Conservation (phyloP, 2,797 vertebrate genomes). For the Telmatherina bonti region DNA sequence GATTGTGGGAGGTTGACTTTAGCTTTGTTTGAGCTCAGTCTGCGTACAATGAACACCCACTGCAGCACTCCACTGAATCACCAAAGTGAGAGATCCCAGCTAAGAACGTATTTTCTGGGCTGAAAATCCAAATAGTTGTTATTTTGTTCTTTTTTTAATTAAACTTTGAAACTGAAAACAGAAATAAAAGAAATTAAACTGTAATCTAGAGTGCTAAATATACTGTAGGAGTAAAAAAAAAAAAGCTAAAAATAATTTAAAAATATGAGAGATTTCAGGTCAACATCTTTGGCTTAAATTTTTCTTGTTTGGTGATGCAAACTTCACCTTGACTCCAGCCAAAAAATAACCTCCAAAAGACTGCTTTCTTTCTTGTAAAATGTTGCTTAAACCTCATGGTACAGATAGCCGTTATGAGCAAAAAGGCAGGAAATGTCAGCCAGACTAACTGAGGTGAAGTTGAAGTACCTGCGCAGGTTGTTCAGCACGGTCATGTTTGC, state of each 20-base stretch:
- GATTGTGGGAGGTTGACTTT: not conserved
- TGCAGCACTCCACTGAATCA: not conserved
- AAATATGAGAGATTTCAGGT: no score
- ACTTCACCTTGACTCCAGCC: no score
- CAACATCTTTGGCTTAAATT: no score
- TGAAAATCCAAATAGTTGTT: not conserved
- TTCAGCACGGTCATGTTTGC: constrained; percentile 97
- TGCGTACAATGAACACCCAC: not conserved
- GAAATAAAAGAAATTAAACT: not conserved
- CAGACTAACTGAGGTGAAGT: not conserved
- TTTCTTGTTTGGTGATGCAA: no score
- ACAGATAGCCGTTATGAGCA: not conserved
- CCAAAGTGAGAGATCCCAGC: not conserved
- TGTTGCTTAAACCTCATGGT: not conserved
- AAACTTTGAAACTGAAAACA: not conserved
- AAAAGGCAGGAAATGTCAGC: no score
- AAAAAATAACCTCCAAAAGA: not conserved
- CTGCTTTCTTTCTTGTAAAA: not conserved
- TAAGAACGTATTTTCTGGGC: constrained; percentile 10
- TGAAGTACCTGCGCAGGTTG: constrained; percentile 91
- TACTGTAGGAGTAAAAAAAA: no score
- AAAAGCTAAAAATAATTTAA: no score
- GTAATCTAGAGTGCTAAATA: not conserved
- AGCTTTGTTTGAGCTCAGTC: not conserved
- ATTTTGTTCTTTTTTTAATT: not conserved